Percentiles rank a stretch among this genome's conserved stretches.
Evolutionary conservation across 2,797 vertebrate species (phyloP).

Genomic region (Diplodus sargus): DNA sequence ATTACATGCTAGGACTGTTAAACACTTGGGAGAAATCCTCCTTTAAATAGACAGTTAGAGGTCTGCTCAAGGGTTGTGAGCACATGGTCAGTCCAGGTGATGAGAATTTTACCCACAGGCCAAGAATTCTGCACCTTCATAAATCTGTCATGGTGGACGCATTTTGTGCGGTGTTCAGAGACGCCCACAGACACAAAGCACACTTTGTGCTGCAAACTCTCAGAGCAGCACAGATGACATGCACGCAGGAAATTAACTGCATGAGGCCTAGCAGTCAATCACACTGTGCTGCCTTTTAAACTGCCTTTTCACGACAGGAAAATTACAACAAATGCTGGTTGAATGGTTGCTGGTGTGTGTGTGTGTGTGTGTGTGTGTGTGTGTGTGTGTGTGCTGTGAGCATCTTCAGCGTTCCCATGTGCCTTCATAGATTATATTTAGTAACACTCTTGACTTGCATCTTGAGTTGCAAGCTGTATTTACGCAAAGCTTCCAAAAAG

Average conservation of each 20-base stretch:
- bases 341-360: not conserved
- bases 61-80: conserved; percentile 27
- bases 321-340: conserved; percentile 27
- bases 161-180: conserved; percentile 26
- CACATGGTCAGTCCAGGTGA: conserved; percentile 39
- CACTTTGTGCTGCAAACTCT: conserved; percentile 50
- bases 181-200: conserved; percentile 54
- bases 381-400: conserved; percentile 5
- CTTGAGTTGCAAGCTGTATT: conserved; percentile 47
- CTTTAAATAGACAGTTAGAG: not conserved
- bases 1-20: not conserved
- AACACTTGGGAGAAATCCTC: not conserved
- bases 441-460: conserved; percentile 59
- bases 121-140: conserved; percentile 65
- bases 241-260: conserved; percentile 43
- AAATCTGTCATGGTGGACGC: conserved; percentile 58
- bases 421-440: conserved; percentile 64
- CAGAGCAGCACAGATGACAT: conserved; percentile 12
- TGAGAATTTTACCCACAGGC: conserved; percentile 41
- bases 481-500: conserved; percentile 59
- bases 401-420: conserved; percentile 29
- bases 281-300: conserved; percentile 39
- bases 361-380: not conserved
- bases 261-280: conserved; percentile 31
- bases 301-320: conserved; percentile 34